Conservation (phyloP, 2,113 vertebrate species). For the Odocoileus virginianus region DNA sequence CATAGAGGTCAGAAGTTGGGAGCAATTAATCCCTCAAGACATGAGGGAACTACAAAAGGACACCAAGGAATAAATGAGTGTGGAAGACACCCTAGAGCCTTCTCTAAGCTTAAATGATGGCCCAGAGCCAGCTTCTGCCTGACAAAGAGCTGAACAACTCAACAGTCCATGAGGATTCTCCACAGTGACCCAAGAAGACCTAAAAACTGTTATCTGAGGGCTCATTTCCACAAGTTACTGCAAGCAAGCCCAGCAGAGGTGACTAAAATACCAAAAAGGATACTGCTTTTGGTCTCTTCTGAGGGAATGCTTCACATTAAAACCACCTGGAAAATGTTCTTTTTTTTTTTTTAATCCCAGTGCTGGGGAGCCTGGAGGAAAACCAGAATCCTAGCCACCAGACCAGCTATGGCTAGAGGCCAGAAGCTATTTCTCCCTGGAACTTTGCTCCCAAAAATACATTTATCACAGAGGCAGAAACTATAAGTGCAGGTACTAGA, state of each 20-base stretch:
- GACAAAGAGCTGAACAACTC: not conserved
- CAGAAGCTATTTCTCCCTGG: not conserved
- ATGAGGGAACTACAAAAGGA: not conserved
- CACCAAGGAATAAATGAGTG: not conserved
- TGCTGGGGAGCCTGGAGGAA: not conserved
- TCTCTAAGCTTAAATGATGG: not conserved
- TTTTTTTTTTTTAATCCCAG: not conserved
- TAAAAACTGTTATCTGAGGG: not conserved
- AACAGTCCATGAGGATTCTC: not conserved
- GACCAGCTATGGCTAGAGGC: not conserved
- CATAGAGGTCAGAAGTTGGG: not conserved
- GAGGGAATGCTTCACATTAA: not conserved
- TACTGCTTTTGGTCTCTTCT: not conserved
- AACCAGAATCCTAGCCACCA: not conserved
- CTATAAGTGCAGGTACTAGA: not conserved
- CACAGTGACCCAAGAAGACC: not conserved
- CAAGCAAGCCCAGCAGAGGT: not conserved
- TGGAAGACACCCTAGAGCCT: not conserved
- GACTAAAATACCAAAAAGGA: not conserved
- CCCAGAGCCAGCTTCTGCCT: not conserved
- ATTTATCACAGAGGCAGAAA: not conserved
- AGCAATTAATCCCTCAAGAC: not conserved
- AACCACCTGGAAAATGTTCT: not conserved
- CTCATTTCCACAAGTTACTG: not conserved
- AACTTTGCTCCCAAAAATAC: not conserved